Percentiles rank a stretch among this genome's conserved stretches.
phyloP scores from a whole-genome alignment of 64 coral and sea anemone genomes.

The Pocillopora verrucosa region DNA sequence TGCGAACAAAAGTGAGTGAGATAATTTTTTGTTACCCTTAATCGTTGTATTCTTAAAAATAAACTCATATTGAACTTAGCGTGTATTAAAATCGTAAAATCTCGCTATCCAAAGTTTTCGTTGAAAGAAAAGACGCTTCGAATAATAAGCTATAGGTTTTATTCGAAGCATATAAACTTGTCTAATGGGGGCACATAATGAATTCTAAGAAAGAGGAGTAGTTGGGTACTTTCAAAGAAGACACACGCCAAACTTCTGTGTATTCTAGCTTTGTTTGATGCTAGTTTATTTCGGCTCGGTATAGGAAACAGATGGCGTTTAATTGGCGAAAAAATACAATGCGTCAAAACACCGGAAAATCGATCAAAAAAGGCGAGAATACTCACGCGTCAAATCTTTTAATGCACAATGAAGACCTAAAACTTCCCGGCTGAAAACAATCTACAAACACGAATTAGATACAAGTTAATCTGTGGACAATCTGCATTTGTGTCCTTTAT shows the following conservation, averaged over 20 bases:
- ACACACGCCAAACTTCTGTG: not conserved
- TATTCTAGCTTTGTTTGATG: constrained; percentile 23
- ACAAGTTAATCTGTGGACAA: constrained; percentile 36
- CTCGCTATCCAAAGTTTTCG: too few species aligned
- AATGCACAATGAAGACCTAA: constrained; percentile 37
- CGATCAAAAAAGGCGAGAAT: constrained; percentile 28
- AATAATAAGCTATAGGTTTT: too few species aligned
- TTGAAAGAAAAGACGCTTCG: too few species aligned
- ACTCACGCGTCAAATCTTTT: constrained; percentile 29
- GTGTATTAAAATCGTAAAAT: too few species aligned
- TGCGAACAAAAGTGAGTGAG: not conserved
- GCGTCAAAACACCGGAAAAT: constrained; percentile 20
- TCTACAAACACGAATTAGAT: constrained; percentile 43
- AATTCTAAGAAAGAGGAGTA: not conserved
- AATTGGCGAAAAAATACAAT: constrained; percentile 35
- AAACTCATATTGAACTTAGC: not conserved
- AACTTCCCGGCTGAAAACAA: constrained; percentile 39
- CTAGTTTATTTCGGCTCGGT: not conserved
- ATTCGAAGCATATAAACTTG: too few species aligned
- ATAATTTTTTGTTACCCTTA: not conserved
- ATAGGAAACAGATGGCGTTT: not conserved
- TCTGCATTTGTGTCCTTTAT: constrained; percentile 22
- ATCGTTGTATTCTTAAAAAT: not conserved
- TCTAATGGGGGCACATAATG: too few species aligned
- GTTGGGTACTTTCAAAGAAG: not conserved